Base-by-base conservation (phyloP, 2,888 invertebrate species). In the Apamea anceps region DNA sequence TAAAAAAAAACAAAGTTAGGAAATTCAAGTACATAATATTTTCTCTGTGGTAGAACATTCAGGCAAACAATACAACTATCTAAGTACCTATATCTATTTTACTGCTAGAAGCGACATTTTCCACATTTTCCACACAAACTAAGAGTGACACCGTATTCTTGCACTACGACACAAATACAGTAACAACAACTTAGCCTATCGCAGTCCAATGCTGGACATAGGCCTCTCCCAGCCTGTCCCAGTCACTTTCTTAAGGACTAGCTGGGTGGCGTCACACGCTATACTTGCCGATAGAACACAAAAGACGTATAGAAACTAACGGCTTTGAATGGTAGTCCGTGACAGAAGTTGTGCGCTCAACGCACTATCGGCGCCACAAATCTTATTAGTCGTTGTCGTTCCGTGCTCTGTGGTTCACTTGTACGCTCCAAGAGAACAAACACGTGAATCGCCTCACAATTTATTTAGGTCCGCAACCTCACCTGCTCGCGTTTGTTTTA, bases 401-500 rank as follows among this genome's bases (percentile, higher is more conserved):
- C 68, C 45, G n/a, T n/a, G 67, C 18, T 67, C 67, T 67, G 42
- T 28, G 21, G 7, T 12, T 57, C 45, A 37, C 45, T 37, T 15
- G 45, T 32, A 71, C 65, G n/a, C 62, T 80, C 2, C n/a, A 66
- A 62, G 32, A 48, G n/a, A 45, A 71, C 66, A 76, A 82, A 32
- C 48, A 63, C 45, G 5, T 25, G 37, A 45, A 42, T 66, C n/a
- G 67, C 72, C n/a, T 72, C 72, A 62, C 45, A 28, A 42, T 81
- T 63, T 72, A 68, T 81, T 81, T 79, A 79, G 78, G 28, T 25
- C 54, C 12, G 1, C 51, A 48, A n/a, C 21, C n/a, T 67, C 79
- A 72, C 62, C 66, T 83, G 72, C 12, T 37, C 32, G 7, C 67
- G 67, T 81, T 84, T 68, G 81, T 78, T 62, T 37, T 78, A 42